Evolutionary conservation across 2,888 invertebrate genomes (phyloP).

Genomic region (Caenorhabditis panamensis): DNA sequence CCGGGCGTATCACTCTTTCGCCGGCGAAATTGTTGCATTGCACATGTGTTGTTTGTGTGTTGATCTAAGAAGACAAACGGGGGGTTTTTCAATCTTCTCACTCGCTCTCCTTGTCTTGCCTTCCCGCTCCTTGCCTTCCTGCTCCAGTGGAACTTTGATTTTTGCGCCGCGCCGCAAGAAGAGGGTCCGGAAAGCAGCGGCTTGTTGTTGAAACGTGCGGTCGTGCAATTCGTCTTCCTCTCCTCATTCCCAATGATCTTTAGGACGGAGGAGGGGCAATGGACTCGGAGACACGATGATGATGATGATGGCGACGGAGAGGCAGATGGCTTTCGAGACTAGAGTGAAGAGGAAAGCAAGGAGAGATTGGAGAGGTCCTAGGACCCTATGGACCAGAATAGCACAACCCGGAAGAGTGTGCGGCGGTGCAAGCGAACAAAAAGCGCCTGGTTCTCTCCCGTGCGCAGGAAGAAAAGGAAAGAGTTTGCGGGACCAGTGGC

Average conservation of each 20-base stretch:
- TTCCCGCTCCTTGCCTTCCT: background rate
- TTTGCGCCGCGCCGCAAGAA: slow-evolving; percentile 21
- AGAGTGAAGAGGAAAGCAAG: slow-evolving; percentile 24
- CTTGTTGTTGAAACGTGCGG: slow-evolving; percentile 56
- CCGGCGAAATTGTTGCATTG: slow-evolving; percentile 22
- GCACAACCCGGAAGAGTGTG: slow-evolving; percentile 56
- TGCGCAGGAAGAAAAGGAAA: no score
- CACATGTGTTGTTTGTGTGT: slow-evolving; percentile 57
- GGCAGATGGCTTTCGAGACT: slow-evolving; percentile 19
- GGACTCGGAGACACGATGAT: slow-evolving; percentile 1
- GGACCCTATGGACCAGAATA: slow-evolving; percentile 36
- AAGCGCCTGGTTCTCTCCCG: slow-evolving; percentile 14
- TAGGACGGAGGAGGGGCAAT: slow-evolving; percentile 27
- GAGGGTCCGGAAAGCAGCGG: slow-evolving; percentile 36
- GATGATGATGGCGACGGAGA: slow-evolving; percentile 47
- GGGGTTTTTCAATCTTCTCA: slow-evolving; percentile 39
- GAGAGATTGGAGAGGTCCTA: background rate
- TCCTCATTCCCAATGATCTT: slow-evolving; percentile 38
- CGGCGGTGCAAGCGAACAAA: slow-evolving; percentile 45
- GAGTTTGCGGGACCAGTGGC: slow-evolving; percentile 17
- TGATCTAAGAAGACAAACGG: slow-evolving; percentile 43
- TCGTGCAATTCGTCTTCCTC: slow-evolving; percentile 36
- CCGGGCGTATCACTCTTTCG: slow-evolving; percentile 1
- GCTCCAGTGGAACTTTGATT: slow-evolving; percentile 50
- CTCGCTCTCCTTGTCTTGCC: background rate